Percentiles rank a stretch among this genome's conserved stretches.
These are phyloP conservation scores for Oasisia sp. DNA, from an alignment of 2,888 invertebrate genomes.

Conservation along the genomic window DNA sequence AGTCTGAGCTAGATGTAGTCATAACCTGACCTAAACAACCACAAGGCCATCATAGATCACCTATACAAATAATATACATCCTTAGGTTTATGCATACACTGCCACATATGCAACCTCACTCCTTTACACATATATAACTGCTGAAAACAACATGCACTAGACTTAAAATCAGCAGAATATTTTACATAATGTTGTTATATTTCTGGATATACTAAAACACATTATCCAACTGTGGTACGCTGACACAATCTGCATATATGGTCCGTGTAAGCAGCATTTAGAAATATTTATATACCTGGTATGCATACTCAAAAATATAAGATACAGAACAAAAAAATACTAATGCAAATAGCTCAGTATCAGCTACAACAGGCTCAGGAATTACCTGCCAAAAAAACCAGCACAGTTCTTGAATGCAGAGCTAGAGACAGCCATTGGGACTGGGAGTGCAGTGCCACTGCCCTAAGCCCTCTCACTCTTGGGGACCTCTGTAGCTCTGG, in stretches of 20 bases:
- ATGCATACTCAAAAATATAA: not conserved
- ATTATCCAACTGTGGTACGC: no score
- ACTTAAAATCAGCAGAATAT: no score
- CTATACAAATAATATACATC: not conserved
- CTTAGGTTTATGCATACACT: not conserved
- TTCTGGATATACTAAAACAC: no score
- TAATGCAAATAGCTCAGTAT: not conserved
- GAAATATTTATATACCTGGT: no score
- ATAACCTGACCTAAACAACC: no score
- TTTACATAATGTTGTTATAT: no score
- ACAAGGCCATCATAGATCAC: no score
- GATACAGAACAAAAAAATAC: not conserved
- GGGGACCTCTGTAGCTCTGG: not conserved
- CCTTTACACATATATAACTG: not conserved
- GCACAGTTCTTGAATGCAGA: not conserved
- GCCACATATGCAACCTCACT: not conserved
- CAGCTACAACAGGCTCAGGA: not conserved
- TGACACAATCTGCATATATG: no score
- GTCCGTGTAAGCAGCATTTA: no score
- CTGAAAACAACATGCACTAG: no score
- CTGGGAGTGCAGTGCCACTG: not conserved
- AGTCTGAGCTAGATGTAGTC: no score
- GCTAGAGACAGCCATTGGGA: not conserved
- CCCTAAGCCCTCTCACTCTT: not conserved
- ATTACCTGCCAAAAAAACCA: not conserved